A percentile compares a stretch with the other conserved stretches of the same genome.
phyloP scores from a whole-genome alignment of 2,888 invertebrate genomes.

The Rhorus exstirpatorius region DNA sequence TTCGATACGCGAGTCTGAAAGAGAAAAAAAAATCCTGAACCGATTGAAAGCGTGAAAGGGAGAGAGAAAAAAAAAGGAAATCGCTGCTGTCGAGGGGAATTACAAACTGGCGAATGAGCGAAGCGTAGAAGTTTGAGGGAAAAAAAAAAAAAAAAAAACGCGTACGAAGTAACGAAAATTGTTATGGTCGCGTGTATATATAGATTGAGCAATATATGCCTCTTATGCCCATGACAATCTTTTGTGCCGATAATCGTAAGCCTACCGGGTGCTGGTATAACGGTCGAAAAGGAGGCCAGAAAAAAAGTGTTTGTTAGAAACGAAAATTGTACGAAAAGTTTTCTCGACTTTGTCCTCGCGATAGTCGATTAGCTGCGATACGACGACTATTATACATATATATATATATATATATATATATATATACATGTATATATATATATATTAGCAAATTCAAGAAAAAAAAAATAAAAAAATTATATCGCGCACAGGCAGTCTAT shows the following conservation, averaged over 20 bases:
- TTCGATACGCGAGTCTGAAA: no score
- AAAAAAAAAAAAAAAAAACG: no score
- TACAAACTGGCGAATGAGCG: no score
- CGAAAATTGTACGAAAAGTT: slow-evolving; percentile 15
- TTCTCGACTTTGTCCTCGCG: no score
- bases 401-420: no score
- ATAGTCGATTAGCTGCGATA: not conserved
- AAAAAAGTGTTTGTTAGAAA: slow-evolving; percentile 4
- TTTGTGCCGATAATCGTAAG: slow-evolving; percentile 71
- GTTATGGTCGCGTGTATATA: not conserved
- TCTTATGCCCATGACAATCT: slow-evolving; percentile 82
- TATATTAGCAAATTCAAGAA: not conserved
- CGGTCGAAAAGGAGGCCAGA: slow-evolving; percentile 23
- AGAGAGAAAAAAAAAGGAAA: no score
- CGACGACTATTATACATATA: not conserved
- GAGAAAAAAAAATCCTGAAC: no score
- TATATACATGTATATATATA: no score
- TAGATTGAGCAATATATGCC: slow-evolving; percentile 17
- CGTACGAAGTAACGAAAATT: slow-evolving; percentile 6
- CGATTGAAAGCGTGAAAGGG: no score
- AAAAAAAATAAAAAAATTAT: slow-evolving; percentile 15
- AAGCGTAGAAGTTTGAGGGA: not conserved
- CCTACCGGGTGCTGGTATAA: slow-evolving; percentile 15
- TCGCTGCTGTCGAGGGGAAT: not conserved
- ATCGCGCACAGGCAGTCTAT: slow-evolving; percentile 13